Conservation (phyloP, 2,797 vertebrate genomes). For the Neoniphon sammara region DNA sequence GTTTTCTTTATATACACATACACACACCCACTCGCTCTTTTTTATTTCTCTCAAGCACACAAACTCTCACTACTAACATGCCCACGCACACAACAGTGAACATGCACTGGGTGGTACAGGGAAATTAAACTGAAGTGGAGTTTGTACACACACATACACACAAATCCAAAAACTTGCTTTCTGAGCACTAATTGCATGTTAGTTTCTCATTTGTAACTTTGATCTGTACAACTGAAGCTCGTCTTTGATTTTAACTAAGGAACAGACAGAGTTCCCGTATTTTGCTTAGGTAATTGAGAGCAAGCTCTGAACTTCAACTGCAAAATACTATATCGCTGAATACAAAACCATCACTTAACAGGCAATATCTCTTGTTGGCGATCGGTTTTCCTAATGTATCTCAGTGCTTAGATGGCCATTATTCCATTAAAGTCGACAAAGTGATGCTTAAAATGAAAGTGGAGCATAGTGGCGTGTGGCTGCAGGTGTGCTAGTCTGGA, state of each 20-base stretch:
- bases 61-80: neutral
- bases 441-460: slow-evolving; percentile 1
- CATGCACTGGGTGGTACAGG: neutral
- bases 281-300: neutral
- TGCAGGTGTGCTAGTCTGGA: slow-evolving; percentile 3
- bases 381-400: neutral
- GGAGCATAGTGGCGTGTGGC: neutral
- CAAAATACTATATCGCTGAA: too few species aligned
- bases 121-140: neutral
- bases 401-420: neutral
- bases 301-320: neutral
- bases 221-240: slow-evolving; percentile 1
- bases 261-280: too few species aligned
- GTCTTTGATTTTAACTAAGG: too few species aligned
- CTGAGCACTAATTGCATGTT: neutral
- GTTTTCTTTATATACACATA: slow-evolving; percentile 9
- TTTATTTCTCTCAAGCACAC: neutral
- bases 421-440: neutral
- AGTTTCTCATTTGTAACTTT: neutral
- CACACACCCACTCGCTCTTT: neutral
- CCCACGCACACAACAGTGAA: neutral
- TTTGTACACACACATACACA: neutral
- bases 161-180: neutral
- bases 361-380: too few species aligned
- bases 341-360: slow-evolving; percentile 3